Conservation (phyloP, 2,888 invertebrate genomes). For the Aromia moschata region DNA sequence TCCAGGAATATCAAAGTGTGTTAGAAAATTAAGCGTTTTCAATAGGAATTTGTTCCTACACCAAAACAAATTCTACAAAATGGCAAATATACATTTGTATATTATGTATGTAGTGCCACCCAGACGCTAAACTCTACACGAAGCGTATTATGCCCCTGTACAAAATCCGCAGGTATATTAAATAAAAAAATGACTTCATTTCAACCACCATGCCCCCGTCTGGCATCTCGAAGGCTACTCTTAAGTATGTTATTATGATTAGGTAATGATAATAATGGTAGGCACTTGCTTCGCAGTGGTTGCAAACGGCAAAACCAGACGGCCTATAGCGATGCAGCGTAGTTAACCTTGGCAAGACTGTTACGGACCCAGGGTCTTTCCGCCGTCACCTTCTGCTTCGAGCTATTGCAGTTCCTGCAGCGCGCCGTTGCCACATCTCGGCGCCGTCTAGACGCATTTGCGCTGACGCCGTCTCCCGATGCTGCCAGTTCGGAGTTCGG, state of each 20-base stretch:
- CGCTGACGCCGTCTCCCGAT: too few relatives aligned
- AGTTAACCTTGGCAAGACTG: conserved; percentile 48
- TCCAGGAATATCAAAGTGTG: too few relatives aligned
- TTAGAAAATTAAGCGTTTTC: too few relatives aligned
- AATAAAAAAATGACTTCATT: too few relatives aligned
- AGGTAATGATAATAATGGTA: conserved; percentile 47
- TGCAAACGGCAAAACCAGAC: conserved; percentile 43
- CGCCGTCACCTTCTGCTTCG: conserved; percentile 31
- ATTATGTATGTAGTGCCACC: too few relatives aligned
- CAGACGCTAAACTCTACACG: too few relatives aligned
- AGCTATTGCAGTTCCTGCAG: conserved; percentile 23
- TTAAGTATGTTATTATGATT: conserved; percentile 39
- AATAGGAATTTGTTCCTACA: not conserved
- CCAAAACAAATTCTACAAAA: too few relatives aligned
- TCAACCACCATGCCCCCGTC: too few relatives aligned
- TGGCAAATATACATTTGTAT: too few relatives aligned
- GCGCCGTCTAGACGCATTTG: not conserved
- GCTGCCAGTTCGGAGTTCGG: too few relatives aligned
- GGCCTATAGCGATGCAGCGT: conserved; percentile 48
- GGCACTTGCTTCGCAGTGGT: conserved; percentile 32
- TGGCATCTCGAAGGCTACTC: not conserved
- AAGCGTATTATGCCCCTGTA: too few relatives aligned
- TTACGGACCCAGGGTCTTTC: conserved; percentile 39
- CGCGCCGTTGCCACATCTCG: conserved; percentile 8
- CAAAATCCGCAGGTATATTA: too few relatives aligned